These are phyloP conservation scores for Chromobotia macracanthus DNA, from an alignment of 2,797 vertebrate species.

Conservation along the genomic window DNA sequence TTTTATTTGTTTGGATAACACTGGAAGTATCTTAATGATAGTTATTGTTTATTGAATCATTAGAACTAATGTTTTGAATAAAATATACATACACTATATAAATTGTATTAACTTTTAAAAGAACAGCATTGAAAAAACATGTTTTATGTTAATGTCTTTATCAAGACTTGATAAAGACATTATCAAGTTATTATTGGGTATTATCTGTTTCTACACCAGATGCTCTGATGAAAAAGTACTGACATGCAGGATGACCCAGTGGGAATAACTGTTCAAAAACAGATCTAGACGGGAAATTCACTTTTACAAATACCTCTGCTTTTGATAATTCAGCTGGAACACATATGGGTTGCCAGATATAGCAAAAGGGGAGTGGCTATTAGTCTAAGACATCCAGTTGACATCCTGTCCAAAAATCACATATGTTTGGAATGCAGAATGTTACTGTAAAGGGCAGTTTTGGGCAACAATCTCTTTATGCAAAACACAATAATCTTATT, in stretches of 20 bases:
- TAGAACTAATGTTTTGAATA: neutral
- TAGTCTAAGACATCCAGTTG: conserved; percentile 64
- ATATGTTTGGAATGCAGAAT: conserved; percentile 62
- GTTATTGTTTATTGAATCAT: neutral
- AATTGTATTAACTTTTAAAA: neutral
- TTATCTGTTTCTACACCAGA: conserved; percentile 56
- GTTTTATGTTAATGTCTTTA: neutral
- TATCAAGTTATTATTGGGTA: no score
- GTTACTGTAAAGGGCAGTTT: conserved; percentile 51
- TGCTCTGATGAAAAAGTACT: conserved; percentile 38
- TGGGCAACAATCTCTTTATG: conserved; percentile 26
- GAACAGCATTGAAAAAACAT: neutral
- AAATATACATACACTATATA: neutral
- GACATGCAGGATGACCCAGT: conserved; percentile 32
- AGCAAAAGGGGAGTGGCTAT: conserved; percentile 45
- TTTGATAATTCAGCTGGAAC: conserved; percentile 58
- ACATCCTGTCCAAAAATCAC: conserved; percentile 65
- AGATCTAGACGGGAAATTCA: conserved; percentile 65
- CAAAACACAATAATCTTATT: conserved; percentile 63
- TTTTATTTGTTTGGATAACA: neutral
- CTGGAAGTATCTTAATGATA: neutral
- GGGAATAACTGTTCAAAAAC: conserved; percentile 66
- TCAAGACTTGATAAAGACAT: conserved; percentile 51
- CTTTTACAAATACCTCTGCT: conserved; percentile 37
- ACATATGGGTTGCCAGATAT: conserved; percentile 64